Evolutionary conservation across 2,888 invertebrate species (phyloP), one percentile per base, ranked within the genome.

Genomic region (Stenolophus ochropezus): DNA sequence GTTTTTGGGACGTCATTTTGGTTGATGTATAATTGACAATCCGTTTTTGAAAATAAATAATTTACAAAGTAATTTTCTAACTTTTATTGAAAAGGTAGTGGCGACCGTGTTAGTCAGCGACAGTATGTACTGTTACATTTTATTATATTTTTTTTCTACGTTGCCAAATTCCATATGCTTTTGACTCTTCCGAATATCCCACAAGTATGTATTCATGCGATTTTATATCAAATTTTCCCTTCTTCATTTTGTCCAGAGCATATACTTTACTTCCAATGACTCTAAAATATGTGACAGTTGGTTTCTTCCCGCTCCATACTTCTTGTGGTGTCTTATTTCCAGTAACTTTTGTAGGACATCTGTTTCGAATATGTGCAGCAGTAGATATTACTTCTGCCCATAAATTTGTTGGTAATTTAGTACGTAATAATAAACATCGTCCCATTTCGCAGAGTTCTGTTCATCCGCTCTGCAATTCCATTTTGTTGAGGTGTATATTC

Each of bases 321-420:
- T 53, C 53, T 53, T 16, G 14, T 16, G 53, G 56, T 56, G 21
- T 56, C 4, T 21, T 53, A 18, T 53, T 18, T 14, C 16, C 33
- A 4, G 84, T 56, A 1, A 77, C 80, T 53, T 69, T 85, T 8
- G 56, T 56, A 5, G 21, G 21, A 56, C 20, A 20, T 21, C 18
- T 1, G 8, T 21, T 56, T 56, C 56, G 1, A 5, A 56, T 21
- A 21, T 56, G 21, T 4, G 11, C 4, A 2, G 56, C 20, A 21
- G 56, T 21, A 8, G 20, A 18, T 11, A 56, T 8, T 21, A 56
- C 11, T 56, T 56, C 56, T 2, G 21, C 56, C 56, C 56, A 56
- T 21, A 56, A 1, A 6, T 1, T 21, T 21, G 4, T 18, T 11
- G 56, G 56, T 4, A 56, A 18, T 16, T 53, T 53, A 16, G 16